Conservation (phyloP, 2,888 invertebrate genomes). For the Lepidocyrtoides sp. region DNA sequence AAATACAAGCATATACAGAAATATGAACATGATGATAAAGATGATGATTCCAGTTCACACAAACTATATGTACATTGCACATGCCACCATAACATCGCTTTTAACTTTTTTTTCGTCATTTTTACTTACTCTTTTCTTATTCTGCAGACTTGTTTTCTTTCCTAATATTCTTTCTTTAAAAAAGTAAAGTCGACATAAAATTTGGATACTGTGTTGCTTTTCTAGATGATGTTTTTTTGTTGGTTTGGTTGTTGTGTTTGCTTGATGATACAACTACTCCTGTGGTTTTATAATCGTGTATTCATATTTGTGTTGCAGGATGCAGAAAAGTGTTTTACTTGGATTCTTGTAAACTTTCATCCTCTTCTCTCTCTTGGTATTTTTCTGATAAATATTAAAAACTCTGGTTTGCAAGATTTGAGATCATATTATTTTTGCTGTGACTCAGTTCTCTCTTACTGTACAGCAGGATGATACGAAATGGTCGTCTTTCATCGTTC, state of each 20-base stretch:
- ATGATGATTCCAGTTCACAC: constrained; percentile 59
- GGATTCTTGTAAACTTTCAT: constrained; percentile 71
- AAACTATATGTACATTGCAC: constrained; percentile 44
- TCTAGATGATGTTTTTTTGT: constrained; percentile 29
- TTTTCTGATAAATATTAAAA: constrained; percentile 74
- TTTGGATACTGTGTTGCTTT: constrained; percentile 11
- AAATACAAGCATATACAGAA: neutral
- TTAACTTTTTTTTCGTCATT: neutral
- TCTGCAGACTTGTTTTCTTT: constrained; percentile 28
- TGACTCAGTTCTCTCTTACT: constrained; percentile 30
- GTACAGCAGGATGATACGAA: constrained; percentile 59
- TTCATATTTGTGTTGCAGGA: constrained; percentile 77
- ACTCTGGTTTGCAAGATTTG: constrained; percentile 75
- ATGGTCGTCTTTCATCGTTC: constrained; percentile 39
- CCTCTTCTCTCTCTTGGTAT: constrained; percentile 43
- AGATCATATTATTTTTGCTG: constrained; percentile 69
- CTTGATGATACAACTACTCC: constrained; percentile 64
- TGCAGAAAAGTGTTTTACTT: constrained; percentile 76
- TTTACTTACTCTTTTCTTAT: constrained; percentile 32
- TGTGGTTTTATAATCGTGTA: constrained; percentile 77
- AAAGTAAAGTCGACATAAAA: constrained; percentile 45
- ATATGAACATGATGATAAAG: constrained; percentile 59
- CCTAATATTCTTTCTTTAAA: constrained; percentile 52
- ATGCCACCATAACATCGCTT: constrained; percentile 26
- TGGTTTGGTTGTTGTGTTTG: constrained; percentile 53